A percentile compares a stretch with the other conserved stretches of the same genome.
These are phyloP conservation scores for Lytechinus variegatus DNA, from an alignment of 35 echinoderm and acorn worm genomes.

Conservation along the genomic window DNA sequence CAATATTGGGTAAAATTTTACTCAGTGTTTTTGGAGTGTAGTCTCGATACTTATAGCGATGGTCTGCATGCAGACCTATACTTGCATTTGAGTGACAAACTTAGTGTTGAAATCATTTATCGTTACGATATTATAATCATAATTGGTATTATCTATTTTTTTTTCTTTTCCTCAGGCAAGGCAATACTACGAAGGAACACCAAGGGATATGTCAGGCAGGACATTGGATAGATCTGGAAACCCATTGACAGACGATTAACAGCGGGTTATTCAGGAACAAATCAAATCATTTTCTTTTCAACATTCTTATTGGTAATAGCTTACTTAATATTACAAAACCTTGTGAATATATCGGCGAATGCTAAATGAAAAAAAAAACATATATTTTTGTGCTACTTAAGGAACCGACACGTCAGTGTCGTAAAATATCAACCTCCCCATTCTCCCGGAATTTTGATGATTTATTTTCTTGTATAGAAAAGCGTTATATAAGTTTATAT, in stretches of 20 bases:
- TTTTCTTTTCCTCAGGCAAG: neutral
- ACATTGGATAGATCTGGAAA: neutral
- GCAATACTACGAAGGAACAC: constrained; percentile 11
- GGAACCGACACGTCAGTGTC: neutral
- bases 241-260: constrained; percentile 5
- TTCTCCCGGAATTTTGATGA: neutral
- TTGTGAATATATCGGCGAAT: neutral
- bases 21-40: no score
- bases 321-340: neutral
- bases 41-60: no score
- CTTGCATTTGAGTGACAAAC: no score
- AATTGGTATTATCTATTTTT: neutral
- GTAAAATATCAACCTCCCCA: neutral
- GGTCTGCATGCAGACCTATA: no score
- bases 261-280: neutral
- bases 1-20: no score
- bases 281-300: neutral
- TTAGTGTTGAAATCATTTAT: no score
- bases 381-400: neutral
- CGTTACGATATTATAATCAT: no score
- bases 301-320: neutral
- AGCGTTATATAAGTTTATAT: neutral
- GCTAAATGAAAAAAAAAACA: neutral
- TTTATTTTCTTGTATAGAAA: neutral
- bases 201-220: neutral